Conservation (phyloP, 2,888 invertebrate genomes). For the Agonopterix subpropinquella region DNA sequence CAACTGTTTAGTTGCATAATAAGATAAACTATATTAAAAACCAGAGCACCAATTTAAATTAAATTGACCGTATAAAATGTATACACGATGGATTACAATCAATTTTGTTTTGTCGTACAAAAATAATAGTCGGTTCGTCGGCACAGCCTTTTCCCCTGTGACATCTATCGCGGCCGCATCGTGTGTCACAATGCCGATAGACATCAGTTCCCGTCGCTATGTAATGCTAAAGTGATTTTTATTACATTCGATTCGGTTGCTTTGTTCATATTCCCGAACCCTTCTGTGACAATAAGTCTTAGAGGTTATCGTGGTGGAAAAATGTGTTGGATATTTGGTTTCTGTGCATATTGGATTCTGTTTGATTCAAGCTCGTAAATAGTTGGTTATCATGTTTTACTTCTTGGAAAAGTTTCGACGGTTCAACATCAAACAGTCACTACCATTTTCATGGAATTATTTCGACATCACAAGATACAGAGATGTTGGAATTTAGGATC, state of each 20-base stretch:
- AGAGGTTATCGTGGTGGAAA: slow-evolving; percentile 40
- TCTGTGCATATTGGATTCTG: slow-evolving; percentile 6
- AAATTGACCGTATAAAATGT: slow-evolving; percentile 25
- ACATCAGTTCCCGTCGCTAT: slow-evolving; percentile 67
- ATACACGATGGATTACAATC: slow-evolving; percentile 39
- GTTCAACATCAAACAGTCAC: too few relatives aligned
- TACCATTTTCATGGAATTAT: too few relatives aligned
- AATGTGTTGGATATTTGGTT: slow-evolving; percentile 32
- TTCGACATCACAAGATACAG: too few relatives aligned
- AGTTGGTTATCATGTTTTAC: not conserved
- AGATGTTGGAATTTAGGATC: too few relatives aligned
- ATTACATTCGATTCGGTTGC: slow-evolving; percentile 71
- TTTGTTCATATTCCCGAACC: slow-evolving; percentile 59
- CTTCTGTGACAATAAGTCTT: slow-evolving; percentile 47
- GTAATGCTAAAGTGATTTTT: slow-evolving; percentile 72
- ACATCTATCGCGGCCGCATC: slow-evolving; percentile 64
- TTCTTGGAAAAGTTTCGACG: too few relatives aligned
- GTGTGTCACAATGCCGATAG: slow-evolving; percentile 68
- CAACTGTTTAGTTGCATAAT: too few relatives aligned
- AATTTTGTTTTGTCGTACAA: slow-evolving; percentile 65
- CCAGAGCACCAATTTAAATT: slow-evolving; percentile 13
- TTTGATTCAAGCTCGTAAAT: not conserved
- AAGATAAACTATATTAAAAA: not conserved
- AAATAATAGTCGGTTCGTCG: slow-evolving; percentile 64
- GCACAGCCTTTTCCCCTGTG: slow-evolving; percentile 57